Evolutionary conservation across 2,113 vertebrate species (phyloP).

Genomic region (Gila orcuttii): DNA sequence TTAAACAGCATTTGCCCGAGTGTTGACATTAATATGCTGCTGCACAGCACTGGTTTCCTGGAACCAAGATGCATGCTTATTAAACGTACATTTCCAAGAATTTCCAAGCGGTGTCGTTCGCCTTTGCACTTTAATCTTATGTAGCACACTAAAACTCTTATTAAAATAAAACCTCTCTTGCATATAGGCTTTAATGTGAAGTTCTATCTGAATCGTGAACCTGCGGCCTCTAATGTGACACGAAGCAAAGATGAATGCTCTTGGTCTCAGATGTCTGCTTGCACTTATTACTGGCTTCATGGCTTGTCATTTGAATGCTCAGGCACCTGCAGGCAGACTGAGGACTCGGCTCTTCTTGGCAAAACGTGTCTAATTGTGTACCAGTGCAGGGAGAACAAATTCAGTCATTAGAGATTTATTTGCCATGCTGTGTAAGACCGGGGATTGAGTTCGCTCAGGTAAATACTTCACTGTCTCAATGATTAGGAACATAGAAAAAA

Average conservation of each 20-base stretch:
- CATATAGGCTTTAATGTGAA: conserved; percentile 8
- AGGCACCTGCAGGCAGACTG: conserved; percentile 24
- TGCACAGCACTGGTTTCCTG: background rate
- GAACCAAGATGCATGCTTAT: conserved; percentile 7
- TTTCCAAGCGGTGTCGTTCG: background rate
- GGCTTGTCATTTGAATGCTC: conserved; percentile 39
- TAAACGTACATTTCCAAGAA: background rate
- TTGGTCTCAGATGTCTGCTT: conserved; percentile 18
- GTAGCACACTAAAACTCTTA: background rate
- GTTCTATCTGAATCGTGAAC: background rate
- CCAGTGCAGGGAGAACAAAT: conserved; percentile 62
- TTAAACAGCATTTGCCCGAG: conserved; percentile 2
- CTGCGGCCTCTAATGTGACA: conserved; percentile 2
- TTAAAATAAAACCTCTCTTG: background rate
- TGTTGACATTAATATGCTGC: background rate
- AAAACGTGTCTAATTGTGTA: conserved; percentile 62
- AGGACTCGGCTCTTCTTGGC: conserved; percentile 43
- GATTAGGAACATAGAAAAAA: conserved; percentile 73
- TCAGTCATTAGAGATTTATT: conserved; percentile 68
- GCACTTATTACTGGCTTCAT: conserved; percentile 35
- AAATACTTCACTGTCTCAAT: conserved; percentile 64
- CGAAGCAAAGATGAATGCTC: conserved; percentile 6
- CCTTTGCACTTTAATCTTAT: conserved; percentile 17
- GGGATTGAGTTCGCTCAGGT: conserved; percentile 54
- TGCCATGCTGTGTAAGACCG: conserved; percentile 46